These are phyloP conservation scores for Bubalus kerabau DNA, from an alignment of 2,113 vertebrate species.

Conservation along the genomic window DNA sequence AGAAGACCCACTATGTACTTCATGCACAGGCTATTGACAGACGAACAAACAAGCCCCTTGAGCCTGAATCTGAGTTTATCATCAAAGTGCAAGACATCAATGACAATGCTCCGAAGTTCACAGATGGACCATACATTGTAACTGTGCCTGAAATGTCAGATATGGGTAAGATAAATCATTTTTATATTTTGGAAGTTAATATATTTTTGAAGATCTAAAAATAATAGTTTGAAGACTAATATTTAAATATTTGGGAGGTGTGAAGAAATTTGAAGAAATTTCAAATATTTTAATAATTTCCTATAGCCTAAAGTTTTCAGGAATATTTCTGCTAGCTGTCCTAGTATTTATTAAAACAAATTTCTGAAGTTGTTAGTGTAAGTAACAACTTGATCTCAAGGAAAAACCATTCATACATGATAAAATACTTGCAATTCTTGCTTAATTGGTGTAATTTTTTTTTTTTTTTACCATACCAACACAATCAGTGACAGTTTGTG, in stretches of 20 bases:
- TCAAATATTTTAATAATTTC: neutral
- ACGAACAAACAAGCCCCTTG: conserved; percentile 92
- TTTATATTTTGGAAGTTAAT: neutral
- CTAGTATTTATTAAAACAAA: neutral
- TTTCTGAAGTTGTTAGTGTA: neutral
- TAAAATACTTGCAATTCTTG: neutral
- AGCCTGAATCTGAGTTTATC: conserved; percentile 98
- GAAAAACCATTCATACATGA: neutral
- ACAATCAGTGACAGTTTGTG: neutral
- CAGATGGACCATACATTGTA: conserved; percentile 93
- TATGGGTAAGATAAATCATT: conserved; percentile 87
- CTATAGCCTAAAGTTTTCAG: neutral
- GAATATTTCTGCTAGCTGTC: neutral
- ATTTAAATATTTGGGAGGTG: neutral
- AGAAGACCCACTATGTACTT: conserved; percentile 96
- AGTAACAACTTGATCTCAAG: neutral
- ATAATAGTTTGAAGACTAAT: neutral
- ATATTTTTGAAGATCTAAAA: neutral
- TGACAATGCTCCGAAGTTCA: conserved; percentile 96
- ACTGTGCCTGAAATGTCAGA: conserved; percentile 97
- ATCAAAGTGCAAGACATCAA: conserved; percentile 99
- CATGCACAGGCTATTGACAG: conserved; percentile 96
- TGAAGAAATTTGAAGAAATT: neutral
- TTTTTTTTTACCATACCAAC: neutral
- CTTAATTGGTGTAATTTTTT: neutral